Evolutionary conservation across 1,140 invertebrate genomes (phyloP).

Genomic region (Bombus pascuorum): DNA sequence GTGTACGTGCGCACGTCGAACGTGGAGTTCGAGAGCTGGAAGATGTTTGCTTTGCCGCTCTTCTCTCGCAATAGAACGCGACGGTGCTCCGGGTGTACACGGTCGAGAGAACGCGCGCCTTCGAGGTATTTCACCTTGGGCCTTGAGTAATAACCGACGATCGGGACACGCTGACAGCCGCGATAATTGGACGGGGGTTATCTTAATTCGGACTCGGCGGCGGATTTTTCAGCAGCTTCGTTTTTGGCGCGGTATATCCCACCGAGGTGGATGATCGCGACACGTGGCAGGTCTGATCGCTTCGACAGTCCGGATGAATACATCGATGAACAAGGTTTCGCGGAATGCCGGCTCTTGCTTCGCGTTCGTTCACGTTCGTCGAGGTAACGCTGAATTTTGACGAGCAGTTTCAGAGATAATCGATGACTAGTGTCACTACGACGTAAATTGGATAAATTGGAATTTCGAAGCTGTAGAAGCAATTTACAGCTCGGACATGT

Average conservation of each 20-base stretch:
- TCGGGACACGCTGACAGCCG: not conserved
- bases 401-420: not conserved
- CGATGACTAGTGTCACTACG: not conserved
- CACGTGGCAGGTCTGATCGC: not conserved
- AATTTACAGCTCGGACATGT: too few relatives aligned
- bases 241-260: not conserved
- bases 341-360: not conserved
- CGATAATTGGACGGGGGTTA: constrained; percentile 1
- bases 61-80: not conserved
- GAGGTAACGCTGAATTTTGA: not conserved
- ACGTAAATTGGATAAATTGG: too few relatives aligned
- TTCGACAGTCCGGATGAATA: not conserved
- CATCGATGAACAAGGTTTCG: not conserved
- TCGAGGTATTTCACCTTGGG: not conserved
- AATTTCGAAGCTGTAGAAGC: too few relatives aligned
- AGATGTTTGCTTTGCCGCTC: constrained; percentile 23
- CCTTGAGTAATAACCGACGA: constrained; percentile 27
- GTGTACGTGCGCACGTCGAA: not conserved
- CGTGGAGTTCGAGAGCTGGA: not conserved
- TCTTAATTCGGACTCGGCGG: not conserved
- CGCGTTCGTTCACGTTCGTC: not conserved
- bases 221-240: not conserved
- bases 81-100: not conserved
- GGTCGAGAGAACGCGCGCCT: not conserved
- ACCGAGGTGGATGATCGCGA: not conserved